phyloP scores from a whole-genome alignment of 2,113 vertebrate genomes.

The Hystrix brachyura region DNA sequence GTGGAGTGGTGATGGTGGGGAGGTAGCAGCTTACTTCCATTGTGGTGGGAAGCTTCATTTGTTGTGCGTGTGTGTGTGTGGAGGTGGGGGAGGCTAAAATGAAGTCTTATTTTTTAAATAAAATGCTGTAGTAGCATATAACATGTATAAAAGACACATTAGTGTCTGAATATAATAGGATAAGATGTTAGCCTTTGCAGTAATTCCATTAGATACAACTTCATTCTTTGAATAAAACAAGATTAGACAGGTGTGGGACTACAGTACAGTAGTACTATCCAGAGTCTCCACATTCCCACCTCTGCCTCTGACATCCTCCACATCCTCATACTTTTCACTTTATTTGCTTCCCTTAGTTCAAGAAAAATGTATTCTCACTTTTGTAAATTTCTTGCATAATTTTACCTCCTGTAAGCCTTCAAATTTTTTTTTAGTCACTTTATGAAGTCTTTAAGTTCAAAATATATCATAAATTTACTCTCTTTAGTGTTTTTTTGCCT shows the following conservation, averaged over 20 bases:
- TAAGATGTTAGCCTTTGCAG: neutral
- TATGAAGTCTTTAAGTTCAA: neutral
- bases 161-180: neutral
- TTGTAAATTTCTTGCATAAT: neutral
- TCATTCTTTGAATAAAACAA: neutral
- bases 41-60: neutral
- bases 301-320: neutral
- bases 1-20: neutral
- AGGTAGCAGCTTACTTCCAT: neutral
- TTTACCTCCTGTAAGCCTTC: neutral
- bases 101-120: neutral
- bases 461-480: neutral
- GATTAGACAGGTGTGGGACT: neutral
- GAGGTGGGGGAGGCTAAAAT: neutral
- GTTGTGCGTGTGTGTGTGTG: neutral
- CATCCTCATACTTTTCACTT: neutral
- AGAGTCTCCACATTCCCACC: neutral
- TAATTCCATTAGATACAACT: neutral
- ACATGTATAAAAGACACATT: neutral
- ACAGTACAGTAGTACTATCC: neutral
- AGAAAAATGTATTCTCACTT: neutral
- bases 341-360: neutral
- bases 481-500: neutral
- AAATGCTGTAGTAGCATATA: neutral
- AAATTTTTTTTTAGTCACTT: neutral